These are phyloP conservation scores for Botia almorhae DNA, from an alignment of 2,797 vertebrate genomes.

Conservation along the genomic window DNA sequence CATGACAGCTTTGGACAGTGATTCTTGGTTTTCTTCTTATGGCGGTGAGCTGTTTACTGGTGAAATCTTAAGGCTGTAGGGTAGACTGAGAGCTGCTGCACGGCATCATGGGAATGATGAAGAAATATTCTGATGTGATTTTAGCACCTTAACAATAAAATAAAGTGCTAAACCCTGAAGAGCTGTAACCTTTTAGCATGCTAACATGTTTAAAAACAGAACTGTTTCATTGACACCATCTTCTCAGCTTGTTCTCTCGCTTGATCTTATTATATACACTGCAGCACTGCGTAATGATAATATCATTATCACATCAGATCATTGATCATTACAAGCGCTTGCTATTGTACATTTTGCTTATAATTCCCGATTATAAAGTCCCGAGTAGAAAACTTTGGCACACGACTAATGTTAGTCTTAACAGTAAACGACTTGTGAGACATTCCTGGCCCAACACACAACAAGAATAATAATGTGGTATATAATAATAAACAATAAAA, in stretches of 20 bases:
- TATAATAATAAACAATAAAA: no score
- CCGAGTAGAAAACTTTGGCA: no score
- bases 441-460: background rate
- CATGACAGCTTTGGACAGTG: constrained; percentile 90
- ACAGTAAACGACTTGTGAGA: background rate
- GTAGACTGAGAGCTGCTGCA: constrained; percentile 73
- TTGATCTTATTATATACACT: constrained; percentile 31
- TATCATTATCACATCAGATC: background rate
- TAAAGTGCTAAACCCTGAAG: constrained; percentile 53
- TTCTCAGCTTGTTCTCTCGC: background rate
- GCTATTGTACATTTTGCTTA: background rate
- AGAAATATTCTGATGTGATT: constrained; percentile 70
- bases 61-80: constrained; percentile 81
- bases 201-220: constrained; percentile 26
- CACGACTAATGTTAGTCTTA: background rate
- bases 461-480: background rate
- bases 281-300: constrained; percentile 26
- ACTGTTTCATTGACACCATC: constrained; percentile 3
- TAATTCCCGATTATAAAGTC: no score
- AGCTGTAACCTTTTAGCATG: constrained; percentile 11
- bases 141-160: constrained; percentile 59
- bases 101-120: constrained; percentile 77
- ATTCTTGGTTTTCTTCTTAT: constrained; percentile 73
- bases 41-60: constrained; percentile 87
- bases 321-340: background rate